A percentile compares a stretch with the other conserved stretches of the same genome.
Conservation (phyloP, 2,113 vertebrate species). For the Pachyramphus minor region DNA sequence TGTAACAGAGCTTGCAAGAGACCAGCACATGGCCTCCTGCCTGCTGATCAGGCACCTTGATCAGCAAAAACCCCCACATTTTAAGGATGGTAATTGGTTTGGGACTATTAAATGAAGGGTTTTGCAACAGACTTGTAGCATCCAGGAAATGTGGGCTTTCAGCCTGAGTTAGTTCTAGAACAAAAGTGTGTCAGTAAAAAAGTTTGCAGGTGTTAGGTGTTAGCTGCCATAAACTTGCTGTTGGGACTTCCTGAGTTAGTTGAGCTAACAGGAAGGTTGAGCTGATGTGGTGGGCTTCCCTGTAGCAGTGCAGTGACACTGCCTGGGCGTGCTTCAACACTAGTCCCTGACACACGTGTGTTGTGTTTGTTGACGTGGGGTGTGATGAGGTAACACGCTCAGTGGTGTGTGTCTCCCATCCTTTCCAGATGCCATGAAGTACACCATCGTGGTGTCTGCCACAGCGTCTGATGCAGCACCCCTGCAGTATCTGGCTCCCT, state of each 20-base stretch:
- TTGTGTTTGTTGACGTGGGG: neutral
- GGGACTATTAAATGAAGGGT: fast-evolving
- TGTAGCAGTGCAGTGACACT: neutral
- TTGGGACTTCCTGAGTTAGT: neutral
- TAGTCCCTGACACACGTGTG: fast-evolving
- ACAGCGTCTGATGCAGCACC: conserved; percentile 96
- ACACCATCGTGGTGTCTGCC: conserved; percentile 97
- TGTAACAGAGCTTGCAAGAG: neutral
- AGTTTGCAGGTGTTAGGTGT: fast-evolving
- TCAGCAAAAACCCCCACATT: fast-evolving
- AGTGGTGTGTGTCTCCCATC: neutral
- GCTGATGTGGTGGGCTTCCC: fast-evolving
- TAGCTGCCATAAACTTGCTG: fast-evolving
- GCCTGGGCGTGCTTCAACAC: neutral
- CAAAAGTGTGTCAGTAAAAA: neutral
- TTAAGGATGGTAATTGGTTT: neutral
- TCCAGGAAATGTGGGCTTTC: neutral
- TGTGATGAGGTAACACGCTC: fast-evolving
- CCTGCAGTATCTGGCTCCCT: conserved; percentile 96
- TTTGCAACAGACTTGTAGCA: neutral
- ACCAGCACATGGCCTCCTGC: neutral
- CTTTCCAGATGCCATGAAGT: conserved; percentile 92
- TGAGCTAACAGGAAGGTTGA: fast-evolving
- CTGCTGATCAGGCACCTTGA: neutral
- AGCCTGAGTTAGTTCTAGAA: neutral